Base-by-base conservation (phyloP, 2,113 vertebrate genomes). In the Genyomyrus donnyi region DNA sequence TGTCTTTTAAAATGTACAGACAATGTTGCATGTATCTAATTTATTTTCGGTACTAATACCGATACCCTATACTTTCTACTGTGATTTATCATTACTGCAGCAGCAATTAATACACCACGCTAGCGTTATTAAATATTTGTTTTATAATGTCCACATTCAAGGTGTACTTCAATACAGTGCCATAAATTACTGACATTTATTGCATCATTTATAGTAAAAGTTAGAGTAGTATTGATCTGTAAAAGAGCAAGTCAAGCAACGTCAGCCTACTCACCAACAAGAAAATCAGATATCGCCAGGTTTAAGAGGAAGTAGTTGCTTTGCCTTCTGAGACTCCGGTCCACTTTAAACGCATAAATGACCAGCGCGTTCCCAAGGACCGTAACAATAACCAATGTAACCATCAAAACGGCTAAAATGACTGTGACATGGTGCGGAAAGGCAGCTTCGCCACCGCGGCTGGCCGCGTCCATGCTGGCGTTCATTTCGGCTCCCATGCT, bases 281-380 rank as follows among this genome's bases (percentile, higher is more conserved):
- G 96, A 93, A 98, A 98, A 95, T 98, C 97, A 58, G 97, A 97
- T 93, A 98, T 95, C 21, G 97, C 97, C 93, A 98, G 95, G 91
- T 99, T 99, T 77, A 97, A 92, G 62, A 98, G 96, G 94, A 96
- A 98, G 77, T 97, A 98, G 93, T 97, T 98, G 90, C 96, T 97
- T 74, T 95, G 95, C 87, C 95, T 97, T 90, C 98, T 96, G 88
- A 98, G 96, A 90, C 96, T 97, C 93, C 96, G 97, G 94, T 98
- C 97, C 94, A 96, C 92, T 91, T 96, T 91, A 90, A 99, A 98
- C 56, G 97, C 97, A 87, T 97, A 91, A 91, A 98, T 97, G 27
- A 98, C 96, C 91, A 98, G 88, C 0, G 94, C 94, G 89, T 98
- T 98, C 0, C 97, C 97, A 45, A 97, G 88, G 92, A 97, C 93